These are phyloP conservation scores for Tringa solitaria DNA, from an alignment of 2,113 vertebrate species.

Conservation along the genomic window DNA sequence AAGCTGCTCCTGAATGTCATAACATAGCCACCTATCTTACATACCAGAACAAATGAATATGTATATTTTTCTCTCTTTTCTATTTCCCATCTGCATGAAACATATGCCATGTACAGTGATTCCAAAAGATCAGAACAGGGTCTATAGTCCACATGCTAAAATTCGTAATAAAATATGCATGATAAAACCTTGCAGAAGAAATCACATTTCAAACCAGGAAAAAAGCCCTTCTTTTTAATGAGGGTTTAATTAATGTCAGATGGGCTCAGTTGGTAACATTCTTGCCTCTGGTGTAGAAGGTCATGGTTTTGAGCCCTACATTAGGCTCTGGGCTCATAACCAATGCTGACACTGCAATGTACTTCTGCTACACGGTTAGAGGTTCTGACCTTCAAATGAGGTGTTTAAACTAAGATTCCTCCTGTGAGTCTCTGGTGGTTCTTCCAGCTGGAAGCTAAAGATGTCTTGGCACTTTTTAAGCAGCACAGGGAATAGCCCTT, in stretches of 20 bases:
- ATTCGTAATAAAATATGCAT: constrained; percentile 58
- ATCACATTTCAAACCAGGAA: constrained; percentile 27
- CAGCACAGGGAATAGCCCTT: constrained; percentile 40
- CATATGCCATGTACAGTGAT: constrained; percentile 44
- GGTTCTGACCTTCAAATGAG: constrained; percentile 65
- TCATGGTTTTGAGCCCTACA: constrained; percentile 58
- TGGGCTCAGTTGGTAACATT: constrained; percentile 58
- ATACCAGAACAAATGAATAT: constrained; percentile 51
- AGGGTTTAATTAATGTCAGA: constrained; percentile 68
- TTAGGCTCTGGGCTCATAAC: constrained; percentile 52
- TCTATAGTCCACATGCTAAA: constrained; percentile 50
- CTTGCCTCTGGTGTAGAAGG: constrained; percentile 64
- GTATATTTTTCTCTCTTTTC: constrained; percentile 33
- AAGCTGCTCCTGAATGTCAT: not conserved
- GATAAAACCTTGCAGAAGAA: constrained; percentile 51
- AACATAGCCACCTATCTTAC: constrained; percentile 4
- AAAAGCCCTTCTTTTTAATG: constrained; percentile 58
- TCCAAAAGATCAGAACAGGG: constrained; percentile 59
- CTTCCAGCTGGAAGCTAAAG: constrained; percentile 64
- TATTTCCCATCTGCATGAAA: constrained; percentile 64
- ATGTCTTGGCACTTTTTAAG: constrained; percentile 50
- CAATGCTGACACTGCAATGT: constrained; percentile 67
- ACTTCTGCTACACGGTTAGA: constrained; percentile 11
- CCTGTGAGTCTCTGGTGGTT: constrained; percentile 46
- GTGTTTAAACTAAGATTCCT: constrained; percentile 56